A percentile compares a stretch with the other conserved stretches of the same genome.
Evolutionary conservation across 2,113 vertebrate genomes (phyloP).

Genomic region (Calidris pugnax): DNA sequence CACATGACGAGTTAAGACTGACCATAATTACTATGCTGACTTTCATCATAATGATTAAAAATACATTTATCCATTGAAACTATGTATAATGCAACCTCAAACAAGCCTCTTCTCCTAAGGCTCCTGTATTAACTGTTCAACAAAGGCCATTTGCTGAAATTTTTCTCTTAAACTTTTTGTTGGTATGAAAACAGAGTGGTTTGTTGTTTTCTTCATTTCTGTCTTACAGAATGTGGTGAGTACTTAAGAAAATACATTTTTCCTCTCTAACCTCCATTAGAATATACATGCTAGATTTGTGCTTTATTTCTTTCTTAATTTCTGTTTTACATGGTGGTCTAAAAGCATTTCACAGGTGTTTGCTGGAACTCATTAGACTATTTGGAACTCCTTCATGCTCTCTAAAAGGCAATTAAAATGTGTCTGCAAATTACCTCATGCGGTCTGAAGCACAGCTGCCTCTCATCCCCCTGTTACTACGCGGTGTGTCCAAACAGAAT

Average conservation of each 20-base stretch:
- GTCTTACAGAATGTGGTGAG: background rate
- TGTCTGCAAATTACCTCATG: slow-evolving; percentile 83
- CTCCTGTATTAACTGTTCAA: background rate
- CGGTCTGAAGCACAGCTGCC: slow-evolving; percentile 80
- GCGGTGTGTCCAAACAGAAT: slow-evolving; percentile 69
- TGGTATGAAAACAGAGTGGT: background rate
- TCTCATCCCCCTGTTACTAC: slow-evolving; percentile 73
- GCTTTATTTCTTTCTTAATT: slow-evolving; percentile 75
- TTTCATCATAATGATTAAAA: background rate
- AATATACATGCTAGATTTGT: slow-evolving; percentile 20
- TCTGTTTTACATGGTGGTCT: slow-evolving; percentile 77
- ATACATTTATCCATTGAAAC: background rate
- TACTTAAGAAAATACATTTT: background rate
- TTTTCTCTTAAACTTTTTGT: background rate
- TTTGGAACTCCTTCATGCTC: slow-evolving; percentile 84
- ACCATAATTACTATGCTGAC: background rate
- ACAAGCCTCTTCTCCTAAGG: background rate
- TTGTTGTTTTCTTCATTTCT: background rate
- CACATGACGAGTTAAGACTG: background rate
- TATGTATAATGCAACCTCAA: background rate
- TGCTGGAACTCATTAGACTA: slow-evolving; percentile 84
- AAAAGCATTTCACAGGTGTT: slow-evolving; percentile 86
- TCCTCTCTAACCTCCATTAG: background rate
- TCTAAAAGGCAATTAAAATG: slow-evolving; percentile 86
- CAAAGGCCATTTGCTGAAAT: background rate